Conservation (phyloP, 2,113 vertebrate genomes). For the Eclectus roratus region DNA sequence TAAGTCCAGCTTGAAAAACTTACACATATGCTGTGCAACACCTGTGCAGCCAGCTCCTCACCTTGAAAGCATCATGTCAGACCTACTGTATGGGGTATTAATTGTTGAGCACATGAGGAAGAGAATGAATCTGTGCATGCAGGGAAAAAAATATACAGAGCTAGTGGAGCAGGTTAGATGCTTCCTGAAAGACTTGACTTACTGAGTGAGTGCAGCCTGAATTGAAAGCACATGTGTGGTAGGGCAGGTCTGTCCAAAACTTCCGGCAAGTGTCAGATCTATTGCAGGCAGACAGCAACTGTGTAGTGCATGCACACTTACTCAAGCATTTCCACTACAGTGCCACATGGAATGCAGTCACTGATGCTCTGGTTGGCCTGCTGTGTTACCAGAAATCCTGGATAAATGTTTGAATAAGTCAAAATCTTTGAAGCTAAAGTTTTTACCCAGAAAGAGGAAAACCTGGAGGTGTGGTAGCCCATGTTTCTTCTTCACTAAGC, state of each 20-base stretch:
- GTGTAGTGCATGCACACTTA: background rate
- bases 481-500: background rate
- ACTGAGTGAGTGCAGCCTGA: background rate
- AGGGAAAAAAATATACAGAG: background rate
- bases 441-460: background rate
- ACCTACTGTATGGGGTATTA: background rate
- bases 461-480: background rate
- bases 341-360: rapidly evolving
- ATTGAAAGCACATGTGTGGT: background rate
- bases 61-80: background rate
- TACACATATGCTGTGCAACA: background rate
- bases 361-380: background rate
- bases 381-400: background rate
- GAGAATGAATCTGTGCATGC: background rate
- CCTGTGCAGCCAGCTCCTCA: background rate
- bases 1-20: background rate
- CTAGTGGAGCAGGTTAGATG: background rate
- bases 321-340: background rate
- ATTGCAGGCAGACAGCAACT: background rate
- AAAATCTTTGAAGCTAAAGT: background rate
- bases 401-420: background rate
- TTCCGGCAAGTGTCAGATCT: background rate
- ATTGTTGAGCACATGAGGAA: background rate
- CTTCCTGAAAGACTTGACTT: background rate
- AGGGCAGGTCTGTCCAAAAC: background rate